Evolutionary conservation across 2,113 vertebrate genomes (phyloP), one percentile per base, ranked within the genome.

Genomic region (Alethe diademata): DNA sequence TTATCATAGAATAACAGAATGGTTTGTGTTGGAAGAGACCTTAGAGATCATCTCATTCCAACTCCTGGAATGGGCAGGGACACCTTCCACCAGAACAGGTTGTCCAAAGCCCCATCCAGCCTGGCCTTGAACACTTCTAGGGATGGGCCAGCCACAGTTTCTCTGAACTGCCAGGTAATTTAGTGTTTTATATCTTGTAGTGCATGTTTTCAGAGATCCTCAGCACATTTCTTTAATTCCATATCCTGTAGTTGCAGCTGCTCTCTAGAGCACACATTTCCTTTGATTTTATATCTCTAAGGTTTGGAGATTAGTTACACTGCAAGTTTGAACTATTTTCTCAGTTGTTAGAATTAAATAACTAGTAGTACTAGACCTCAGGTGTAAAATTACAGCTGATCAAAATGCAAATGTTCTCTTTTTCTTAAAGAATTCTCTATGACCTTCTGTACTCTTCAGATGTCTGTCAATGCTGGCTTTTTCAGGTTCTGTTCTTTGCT

Each of bases 301-400:
- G 87, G 56, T 90, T 82, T 88, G 72, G n/a, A 79, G 64, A 94
- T 94, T 58, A 93, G 88, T 67, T 91, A 58, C 36, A 51, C 28
- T 64, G 47, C 43, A 36, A 50, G 43, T 90, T 29, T 88, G 71
- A 95, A 70, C 90, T 95, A 45, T 86, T 86, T 90, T 92, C 62
- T 76, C 71, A 86, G 51, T 86, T 92, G 82, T 91, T 78, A 86
- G 75, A 88, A 93, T 96, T 88, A 92, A 95, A 92, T 79, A 80
- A 74, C 29, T 73, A 35, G 85, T 82, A 93, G 87, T 95, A 78
- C 35, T 62, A 93, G 78, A 90, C 54, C 92, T 94, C 84, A 69
- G 78, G 91, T 93, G 78, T 93, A 88, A 97, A 85, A 92, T 88
- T 73, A 88, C 15, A 58, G 74, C 62, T 92, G 71, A 95, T 92